Percentiles rank a stretch among this genome's conserved stretches.
These are phyloP conservation scores for Pristionchus pacificus DNA, from an alignment of 1,140 invertebrate species.

Conservation along the genomic window DNA sequence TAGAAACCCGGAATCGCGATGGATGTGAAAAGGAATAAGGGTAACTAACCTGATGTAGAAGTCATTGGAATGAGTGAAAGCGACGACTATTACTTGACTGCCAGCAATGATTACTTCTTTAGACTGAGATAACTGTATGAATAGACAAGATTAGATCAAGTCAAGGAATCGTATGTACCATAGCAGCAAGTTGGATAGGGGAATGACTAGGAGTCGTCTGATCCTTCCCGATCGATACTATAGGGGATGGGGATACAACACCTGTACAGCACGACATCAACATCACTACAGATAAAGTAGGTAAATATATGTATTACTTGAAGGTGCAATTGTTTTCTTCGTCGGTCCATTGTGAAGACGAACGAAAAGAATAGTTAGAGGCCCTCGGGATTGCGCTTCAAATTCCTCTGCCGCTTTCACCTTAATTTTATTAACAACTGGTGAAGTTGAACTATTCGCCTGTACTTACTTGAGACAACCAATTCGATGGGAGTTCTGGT, in stretches of 20 bases:
- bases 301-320: conserved; percentile 15
- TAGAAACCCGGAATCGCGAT: no score
- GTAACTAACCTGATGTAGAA: conserved; percentile 21
- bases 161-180: background rate
- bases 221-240: no score
- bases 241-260: no score
- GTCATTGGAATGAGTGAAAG: conserved; percentile 1
- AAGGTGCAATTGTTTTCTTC: conserved; percentile 16
- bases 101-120: conserved; percentile 1
- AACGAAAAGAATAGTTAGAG: conserved; percentile 32
- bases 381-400: conserved; percentile 28
- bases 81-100: conserved; percentile 20
- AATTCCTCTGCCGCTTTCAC: conserved; percentile 32
- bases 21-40: no score
- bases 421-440: background rate
- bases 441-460: background rate
- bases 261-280: background rate
- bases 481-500: conserved; percentile 25
- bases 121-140: conserved; percentile 17
- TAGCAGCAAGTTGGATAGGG: conserved; percentile 6
- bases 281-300: background rate
- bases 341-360: conserved; percentile 24
- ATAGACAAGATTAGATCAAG: background rate
- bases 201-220: no score
- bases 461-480: conserved; percentile 25